Evolutionary conservation across 2,888 invertebrate species (phyloP).

Genomic region (Phasia obesa): DNA sequence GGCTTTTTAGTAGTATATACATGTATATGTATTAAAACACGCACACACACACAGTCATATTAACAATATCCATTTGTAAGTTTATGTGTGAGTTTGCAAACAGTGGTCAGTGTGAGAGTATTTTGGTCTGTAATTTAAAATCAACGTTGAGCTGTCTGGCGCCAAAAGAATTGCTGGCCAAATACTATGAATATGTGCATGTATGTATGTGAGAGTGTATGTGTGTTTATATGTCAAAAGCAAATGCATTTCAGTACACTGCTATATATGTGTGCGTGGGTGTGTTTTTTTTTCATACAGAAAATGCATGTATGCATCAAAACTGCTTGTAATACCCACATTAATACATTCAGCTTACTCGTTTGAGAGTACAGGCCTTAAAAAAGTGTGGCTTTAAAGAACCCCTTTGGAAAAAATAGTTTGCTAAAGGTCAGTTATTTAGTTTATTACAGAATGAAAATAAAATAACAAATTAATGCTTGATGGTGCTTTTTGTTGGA

Average conservation of each 20-base stretch:
- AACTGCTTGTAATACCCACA: slow-evolving; percentile 50
- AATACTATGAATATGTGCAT: slow-evolving; percentile 45
- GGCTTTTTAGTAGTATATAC: slow-evolving; percentile 18
- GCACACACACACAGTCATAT: background rate
- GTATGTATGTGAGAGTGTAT: background rate
- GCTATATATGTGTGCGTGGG: background rate
- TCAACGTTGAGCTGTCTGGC: slow-evolving; percentile 69
- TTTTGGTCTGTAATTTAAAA: slow-evolving; percentile 65
- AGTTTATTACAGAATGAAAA: background rate
- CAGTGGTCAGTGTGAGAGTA: slow-evolving; percentile 55
- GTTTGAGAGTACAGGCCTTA: background rate
- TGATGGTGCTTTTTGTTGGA: too few relatives aligned
- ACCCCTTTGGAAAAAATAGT: slow-evolving; percentile 13
- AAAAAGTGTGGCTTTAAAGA: background rate
- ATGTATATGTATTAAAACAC: background rate
- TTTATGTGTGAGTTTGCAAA: background rate
- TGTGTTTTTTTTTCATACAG: background rate
- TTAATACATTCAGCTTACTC: slow-evolving; percentile 42
- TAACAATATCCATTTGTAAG: background rate
- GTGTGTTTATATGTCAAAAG: background rate
- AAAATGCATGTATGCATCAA: slow-evolving; percentile 48
- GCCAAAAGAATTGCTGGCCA: slow-evolving; percentile 64
- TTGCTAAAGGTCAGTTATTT: slow-evolving; percentile 14
- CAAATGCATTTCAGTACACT: slow-evolving; percentile 24
- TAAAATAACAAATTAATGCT: background rate